A percentile compares a stretch with the other conserved stretches of the same genome.
These are phyloP conservation scores for Cyclophora albipunctata DNA, from an alignment of 2,888 invertebrate genomes.

Conservation along the genomic window DNA sequence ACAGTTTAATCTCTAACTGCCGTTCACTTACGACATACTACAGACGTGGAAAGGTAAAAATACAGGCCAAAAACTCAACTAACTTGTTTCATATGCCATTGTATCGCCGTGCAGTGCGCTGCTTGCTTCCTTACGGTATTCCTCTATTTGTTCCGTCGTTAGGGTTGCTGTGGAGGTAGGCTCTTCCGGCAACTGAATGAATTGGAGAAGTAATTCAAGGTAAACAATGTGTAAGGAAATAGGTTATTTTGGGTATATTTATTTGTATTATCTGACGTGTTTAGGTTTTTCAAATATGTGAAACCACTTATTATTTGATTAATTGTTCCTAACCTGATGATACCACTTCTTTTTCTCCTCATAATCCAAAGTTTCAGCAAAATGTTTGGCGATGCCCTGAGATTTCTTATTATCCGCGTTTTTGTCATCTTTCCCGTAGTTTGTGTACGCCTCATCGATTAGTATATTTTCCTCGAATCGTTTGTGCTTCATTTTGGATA, in stretches of 20 bases:
- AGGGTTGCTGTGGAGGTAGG: constrained; percentile 51
- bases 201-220: not conserved
- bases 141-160: constrained; percentile 71
- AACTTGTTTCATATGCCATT: constrained; percentile 77
- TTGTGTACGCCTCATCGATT: constrained; percentile 66
- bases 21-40: no score
- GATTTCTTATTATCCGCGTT: constrained; percentile 64
- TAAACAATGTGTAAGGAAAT: not conserved
- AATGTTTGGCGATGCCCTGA: constrained; percentile 62
- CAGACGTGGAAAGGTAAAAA: no score
- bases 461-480: constrained; percentile 70
- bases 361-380: constrained; percentile 66
- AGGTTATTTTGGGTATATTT: no score
- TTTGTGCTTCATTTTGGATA: constrained; percentile 63
- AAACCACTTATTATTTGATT: no score
- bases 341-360: constrained; percentile 79
- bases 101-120: constrained; percentile 80
- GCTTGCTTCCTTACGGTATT: constrained; percentile 79
- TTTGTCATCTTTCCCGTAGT: constrained; percentile 56
- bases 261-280: no score
- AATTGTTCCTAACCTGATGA: constrained; percentile 62
- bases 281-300: no score
- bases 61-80: constrained; percentile 22
- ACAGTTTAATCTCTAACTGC: no score
- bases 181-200: constrained; percentile 65